Conservation (phyloP, 2,113 vertebrate species). For the Ptyas mucosa region DNA sequence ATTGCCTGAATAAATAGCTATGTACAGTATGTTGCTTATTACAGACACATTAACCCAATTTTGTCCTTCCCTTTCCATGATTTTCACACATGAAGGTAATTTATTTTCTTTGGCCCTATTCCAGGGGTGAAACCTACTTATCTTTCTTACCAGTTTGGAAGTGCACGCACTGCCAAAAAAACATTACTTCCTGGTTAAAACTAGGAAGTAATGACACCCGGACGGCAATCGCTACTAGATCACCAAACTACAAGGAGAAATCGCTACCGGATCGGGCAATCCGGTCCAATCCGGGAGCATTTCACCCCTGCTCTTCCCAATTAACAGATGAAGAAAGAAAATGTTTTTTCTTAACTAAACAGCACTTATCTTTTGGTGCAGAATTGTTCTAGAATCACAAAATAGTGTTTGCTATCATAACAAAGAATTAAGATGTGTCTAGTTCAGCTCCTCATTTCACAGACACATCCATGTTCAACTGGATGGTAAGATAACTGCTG, state of each 20-base stretch:
- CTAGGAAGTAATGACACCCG: too few relatives aligned
- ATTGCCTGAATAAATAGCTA: background rate
- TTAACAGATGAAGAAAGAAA: background rate
- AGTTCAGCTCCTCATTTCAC: background rate
- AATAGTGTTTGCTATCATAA: background rate
- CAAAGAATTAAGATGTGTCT: background rate
- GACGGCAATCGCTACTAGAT: too few relatives aligned
- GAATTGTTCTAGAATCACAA: background rate
- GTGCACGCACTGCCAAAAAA: too few relatives aligned
- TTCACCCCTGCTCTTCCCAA: too few relatives aligned
- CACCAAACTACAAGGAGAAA: too few relatives aligned
- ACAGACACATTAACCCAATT: background rate
- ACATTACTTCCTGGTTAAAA: too few relatives aligned
- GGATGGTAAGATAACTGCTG: background rate
- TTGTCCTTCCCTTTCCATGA: background rate
- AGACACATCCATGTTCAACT: background rate
- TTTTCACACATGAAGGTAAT: background rate
- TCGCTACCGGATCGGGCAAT: too few relatives aligned
- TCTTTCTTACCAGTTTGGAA: too few relatives aligned
- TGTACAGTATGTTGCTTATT: background rate
- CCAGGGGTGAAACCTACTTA: too few relatives aligned
- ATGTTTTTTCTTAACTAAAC: background rate
- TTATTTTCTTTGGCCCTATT: background rate
- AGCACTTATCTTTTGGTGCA: background rate
- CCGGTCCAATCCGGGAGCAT: too few relatives aligned